Conservation (phyloP, 2,113 vertebrate species). For the Cygnus atratus region DNA sequence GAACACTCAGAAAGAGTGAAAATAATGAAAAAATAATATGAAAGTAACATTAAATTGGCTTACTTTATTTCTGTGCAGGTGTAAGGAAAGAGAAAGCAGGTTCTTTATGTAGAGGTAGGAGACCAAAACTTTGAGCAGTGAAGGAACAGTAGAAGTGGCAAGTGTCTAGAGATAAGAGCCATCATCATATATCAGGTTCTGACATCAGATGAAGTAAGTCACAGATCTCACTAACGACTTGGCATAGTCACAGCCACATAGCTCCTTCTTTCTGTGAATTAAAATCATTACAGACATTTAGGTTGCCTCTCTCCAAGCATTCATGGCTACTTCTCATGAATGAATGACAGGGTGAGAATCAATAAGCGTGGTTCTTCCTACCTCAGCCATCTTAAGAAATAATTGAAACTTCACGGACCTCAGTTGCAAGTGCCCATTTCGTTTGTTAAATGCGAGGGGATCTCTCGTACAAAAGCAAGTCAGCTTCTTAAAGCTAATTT, state of each 20-base stretch:
- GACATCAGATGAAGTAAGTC: neutral
- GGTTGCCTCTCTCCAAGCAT: neutral
- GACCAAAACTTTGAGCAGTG: neutral
- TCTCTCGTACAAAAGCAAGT: neutral
- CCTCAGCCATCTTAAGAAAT: neutral
- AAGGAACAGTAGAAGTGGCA: neutral
- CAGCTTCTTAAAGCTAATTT: conserved; percentile 1
- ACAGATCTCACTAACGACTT: neutral
- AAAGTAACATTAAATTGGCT: neutral
- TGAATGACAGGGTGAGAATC: neutral
- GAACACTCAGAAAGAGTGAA: neutral
- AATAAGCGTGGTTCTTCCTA: neutral
- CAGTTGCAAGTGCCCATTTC: neutral
- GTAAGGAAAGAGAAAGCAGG: neutral
- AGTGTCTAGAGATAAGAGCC: neutral
- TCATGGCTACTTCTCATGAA: neutral
- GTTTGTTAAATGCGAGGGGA: neutral
- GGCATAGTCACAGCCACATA: neutral
- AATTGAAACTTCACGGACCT: neutral
- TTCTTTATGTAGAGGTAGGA: neutral
- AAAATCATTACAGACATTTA: neutral
- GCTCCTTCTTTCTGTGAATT: neutral
- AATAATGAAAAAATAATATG: no score
- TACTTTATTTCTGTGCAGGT: neutral
- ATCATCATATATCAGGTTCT: neutral